Evolutionary conservation across 2,113 vertebrate species (phyloP).

Genomic region (Jacana jacana): DNA sequence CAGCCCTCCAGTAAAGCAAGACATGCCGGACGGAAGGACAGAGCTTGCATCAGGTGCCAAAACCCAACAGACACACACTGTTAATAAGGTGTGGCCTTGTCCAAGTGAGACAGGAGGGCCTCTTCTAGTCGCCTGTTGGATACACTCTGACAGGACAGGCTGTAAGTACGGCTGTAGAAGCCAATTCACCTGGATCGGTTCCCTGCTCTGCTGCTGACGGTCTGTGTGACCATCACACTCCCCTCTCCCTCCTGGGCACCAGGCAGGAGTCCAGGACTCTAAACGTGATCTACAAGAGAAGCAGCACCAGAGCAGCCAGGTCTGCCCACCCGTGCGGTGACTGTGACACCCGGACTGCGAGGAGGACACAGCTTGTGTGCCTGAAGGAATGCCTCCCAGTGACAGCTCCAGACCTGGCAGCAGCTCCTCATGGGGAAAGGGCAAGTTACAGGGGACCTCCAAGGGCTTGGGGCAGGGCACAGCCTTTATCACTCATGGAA

Average conservation of each 20-base stretch:
- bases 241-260: neutral
- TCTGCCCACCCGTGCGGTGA: rapidly evolving
- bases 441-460: neutral
- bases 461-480: neutral
- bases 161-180: neutral
- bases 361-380: rapidly evolving
- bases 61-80: neutral
- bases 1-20: neutral
- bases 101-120: rapidly evolving
- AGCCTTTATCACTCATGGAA: too few species aligned
- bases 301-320: neutral
- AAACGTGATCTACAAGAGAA: rapidly evolving
- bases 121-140: neutral
- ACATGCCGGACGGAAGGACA: neutral
- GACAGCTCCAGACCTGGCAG: rapidly evolving
- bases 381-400: rapidly evolving
- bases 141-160: neutral
- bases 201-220: neutral
- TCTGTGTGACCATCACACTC: neutral
- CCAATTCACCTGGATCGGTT: neutral
- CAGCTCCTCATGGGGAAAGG: neutral
- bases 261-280: neutral
- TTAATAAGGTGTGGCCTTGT: neutral
- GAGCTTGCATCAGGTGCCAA: neutral
- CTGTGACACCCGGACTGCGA: neutral